Evolutionary conservation across 1,140 invertebrate genomes (phyloP), one percentile per base, ranked within the genome.

Genomic region (Aphidius ervi): DNA sequence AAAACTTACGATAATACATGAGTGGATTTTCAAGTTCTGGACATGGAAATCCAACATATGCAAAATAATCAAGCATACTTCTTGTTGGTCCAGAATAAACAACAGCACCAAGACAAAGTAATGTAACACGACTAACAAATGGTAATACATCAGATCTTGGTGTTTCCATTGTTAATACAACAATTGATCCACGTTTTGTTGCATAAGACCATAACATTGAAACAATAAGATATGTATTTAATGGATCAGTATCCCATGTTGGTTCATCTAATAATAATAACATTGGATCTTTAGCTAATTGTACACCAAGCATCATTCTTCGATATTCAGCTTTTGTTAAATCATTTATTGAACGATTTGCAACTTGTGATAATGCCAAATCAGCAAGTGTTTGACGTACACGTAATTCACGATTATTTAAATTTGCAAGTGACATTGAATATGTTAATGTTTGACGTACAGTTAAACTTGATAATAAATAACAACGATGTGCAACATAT

Each of bases 121-220:
- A 77, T 0, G 88, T 84, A 0, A 93, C 91, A 46, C 88, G 79
- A 71, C 95, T 93, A 55, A 97, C 81, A 69, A 96, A 95, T 0
- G 94, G 93, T 69, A 96, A 89, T 1, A 97, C 93, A 74, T 97
- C 94, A 45, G 93, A 95, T 59, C 92, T 82, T 0, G 94, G 94
- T 67, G 95, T 95, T 68, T 96, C 93, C 88, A 95, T 91, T 0
- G 93, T 95, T 0, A 96, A 73, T 23, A 96, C 82, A 5, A 96
- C 91, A 6, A 93, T 91, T 10, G 92, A 88, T 6, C 92, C 90
- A 63, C 93, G 90, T 71, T 94, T 94, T 64, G 94, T 94, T 4
- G 93, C 92, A 43, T 94, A 92, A 67, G 94, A 95, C 49, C 92
- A 94, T 7, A 96, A 78, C 75, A 95, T 96, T 0, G 94, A 96